Conservation (phyloP, 2,113 vertebrate genomes). For the Ptilorrhoa leucosticta region DNA sequence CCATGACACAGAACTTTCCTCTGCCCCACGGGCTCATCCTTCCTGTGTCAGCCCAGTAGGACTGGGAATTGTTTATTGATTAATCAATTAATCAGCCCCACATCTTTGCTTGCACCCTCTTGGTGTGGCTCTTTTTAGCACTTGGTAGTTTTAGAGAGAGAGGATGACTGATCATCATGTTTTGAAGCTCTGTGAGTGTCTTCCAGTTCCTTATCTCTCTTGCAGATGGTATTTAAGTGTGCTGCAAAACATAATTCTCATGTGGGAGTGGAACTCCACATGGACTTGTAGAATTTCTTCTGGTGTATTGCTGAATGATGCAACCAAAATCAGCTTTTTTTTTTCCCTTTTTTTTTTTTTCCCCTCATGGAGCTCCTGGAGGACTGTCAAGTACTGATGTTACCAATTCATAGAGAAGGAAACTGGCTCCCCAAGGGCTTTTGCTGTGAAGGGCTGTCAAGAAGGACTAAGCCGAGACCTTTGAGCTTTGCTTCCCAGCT, state of each 20-base stretch:
- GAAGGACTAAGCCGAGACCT: background rate
- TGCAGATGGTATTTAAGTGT: background rate
- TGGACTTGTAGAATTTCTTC: background rate
- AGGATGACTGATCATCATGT: accelerated
- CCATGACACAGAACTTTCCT: background rate
- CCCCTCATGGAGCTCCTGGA: background rate
- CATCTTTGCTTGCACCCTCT: background rate
- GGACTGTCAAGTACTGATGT: background rate
- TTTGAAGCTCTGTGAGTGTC: background rate
- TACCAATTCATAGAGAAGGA: background rate
- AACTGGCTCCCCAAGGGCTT: background rate
- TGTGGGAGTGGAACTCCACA: background rate
- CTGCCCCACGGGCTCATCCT: background rate
- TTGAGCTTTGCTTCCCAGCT: background rate
- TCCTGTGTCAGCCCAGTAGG: background rate
- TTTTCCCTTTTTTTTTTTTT: too few relatives aligned
- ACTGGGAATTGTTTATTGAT: background rate
- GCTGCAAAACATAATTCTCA: background rate
- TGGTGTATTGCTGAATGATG: background rate
- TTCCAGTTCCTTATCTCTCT: background rate
- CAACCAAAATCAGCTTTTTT: background rate
- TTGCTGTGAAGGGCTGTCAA: background rate
- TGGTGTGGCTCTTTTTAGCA: background rate
- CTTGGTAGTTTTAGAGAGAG: background rate
- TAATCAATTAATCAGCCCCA: background rate